Conservation (phyloP, 2,888 invertebrate species). For the Azorinus chamasolen region DNA sequence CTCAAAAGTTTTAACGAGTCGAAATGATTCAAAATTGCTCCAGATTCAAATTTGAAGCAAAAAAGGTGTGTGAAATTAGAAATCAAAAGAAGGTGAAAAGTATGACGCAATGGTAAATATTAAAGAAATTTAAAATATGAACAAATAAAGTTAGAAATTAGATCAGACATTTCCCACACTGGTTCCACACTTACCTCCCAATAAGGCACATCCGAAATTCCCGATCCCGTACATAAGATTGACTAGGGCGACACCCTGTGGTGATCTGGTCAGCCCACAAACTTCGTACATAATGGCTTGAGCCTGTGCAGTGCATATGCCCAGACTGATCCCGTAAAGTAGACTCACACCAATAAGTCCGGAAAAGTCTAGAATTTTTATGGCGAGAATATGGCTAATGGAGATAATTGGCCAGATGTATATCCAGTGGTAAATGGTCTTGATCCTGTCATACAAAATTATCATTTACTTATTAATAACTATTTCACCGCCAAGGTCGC, state of each 20-base stretch:
- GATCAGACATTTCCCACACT: too few species aligned
- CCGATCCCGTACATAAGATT: conserved; percentile 52
- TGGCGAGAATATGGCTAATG: conserved; percentile 22
- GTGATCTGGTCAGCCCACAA: conserved; percentile 27
- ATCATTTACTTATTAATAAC: too few species aligned
- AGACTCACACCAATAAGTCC: conserved; percentile 31
- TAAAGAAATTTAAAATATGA: too few species aligned
- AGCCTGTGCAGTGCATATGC: conserved; percentile 37
- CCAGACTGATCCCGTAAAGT: conserved; percentile 40
- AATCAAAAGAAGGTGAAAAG: too few species aligned
- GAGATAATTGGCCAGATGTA: conserved; percentile 42
- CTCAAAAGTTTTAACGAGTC: too few species aligned
- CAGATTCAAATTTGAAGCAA: too few species aligned
- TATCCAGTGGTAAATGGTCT: conserved; percentile 53
- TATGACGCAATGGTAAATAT: too few species aligned
- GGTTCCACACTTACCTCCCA: conserved; percentile 37
- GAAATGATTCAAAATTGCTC: too few species aligned
- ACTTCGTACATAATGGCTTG: conserved; percentile 51
- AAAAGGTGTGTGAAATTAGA: too few species aligned
- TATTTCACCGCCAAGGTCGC: too few species aligned
- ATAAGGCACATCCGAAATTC: conserved; percentile 18
- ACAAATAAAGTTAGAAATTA: too few species aligned
- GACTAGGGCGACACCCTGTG: conserved; percentile 38
- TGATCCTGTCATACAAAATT: conserved; percentile 25
- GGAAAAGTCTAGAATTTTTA: conserved; percentile 23